Conservation (phyloP, 2,888 invertebrate genomes). For the Lampropteryx suffumata region DNA sequence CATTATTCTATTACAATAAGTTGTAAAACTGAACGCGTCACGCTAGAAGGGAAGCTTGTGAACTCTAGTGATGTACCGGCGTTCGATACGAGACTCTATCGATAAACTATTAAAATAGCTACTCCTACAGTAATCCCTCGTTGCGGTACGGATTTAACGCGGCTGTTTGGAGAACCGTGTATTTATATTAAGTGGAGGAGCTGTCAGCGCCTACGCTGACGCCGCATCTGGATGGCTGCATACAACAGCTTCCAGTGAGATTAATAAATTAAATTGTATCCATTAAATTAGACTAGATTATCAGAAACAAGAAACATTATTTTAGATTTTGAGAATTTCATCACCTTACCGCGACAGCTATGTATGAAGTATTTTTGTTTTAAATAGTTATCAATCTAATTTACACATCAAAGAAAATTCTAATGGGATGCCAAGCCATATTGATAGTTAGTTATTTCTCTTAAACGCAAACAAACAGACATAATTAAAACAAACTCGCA, state of each 20-base stretch:
- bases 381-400: no score
- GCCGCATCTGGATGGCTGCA: slow-evolving; percentile 68
- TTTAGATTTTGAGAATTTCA: no score
- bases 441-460: no score
- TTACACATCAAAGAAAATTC: no score
- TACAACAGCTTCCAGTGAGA: slow-evolving; percentile 56
- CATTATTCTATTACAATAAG: slow-evolving; percentile 40
- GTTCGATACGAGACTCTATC: slow-evolving; percentile 66
- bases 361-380: no score
- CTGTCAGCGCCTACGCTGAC: slow-evolving; percentile 80
- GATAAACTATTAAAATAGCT: slow-evolving; percentile 62
- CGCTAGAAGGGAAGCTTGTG: slow-evolving; percentile 34
- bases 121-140: slow-evolving; percentile 56
- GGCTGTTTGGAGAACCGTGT: slow-evolving; percentile 72
- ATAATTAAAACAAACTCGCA: slow-evolving; percentile 12
- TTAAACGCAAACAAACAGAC: no score
- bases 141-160: slow-evolving; percentile 71
- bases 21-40: slow-evolving; percentile 41
- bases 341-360: no score
- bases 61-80: slow-evolving; percentile 43
- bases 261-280: slow-evolving; percentile 5
- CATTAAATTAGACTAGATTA: slow-evolving; percentile 32
- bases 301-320: no score
- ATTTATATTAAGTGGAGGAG: slow-evolving; percentile 81
- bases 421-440: no score